Evolutionary conservation across 2,797 vertebrate genomes (phyloP).

Genomic region (Salmo trutta): DNA sequence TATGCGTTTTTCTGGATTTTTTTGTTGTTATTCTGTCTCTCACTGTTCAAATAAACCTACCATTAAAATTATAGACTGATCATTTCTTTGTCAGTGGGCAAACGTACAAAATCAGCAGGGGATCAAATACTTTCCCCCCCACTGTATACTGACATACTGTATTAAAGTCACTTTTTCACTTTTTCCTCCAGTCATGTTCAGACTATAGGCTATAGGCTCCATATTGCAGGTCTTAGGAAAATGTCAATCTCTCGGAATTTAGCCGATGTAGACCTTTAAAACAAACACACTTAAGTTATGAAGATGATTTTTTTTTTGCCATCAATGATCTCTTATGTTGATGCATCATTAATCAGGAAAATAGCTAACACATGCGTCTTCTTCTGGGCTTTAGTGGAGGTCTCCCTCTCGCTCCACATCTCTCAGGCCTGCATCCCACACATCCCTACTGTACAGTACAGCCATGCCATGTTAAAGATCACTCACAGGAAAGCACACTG

Average conservation of each 20-base stretch:
- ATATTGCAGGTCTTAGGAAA: conserved; percentile 31
- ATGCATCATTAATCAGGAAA: conserved; percentile 72
- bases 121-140: too few relatives aligned
- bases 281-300: conserved; percentile 59
- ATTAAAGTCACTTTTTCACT: too few relatives aligned
- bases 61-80: too few relatives aligned
- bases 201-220: conserved; percentile 2
- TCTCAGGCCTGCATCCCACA: conserved; percentile 5
- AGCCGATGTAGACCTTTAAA: conserved; percentile 48
- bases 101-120: too few relatives aligned
- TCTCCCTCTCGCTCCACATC: conserved; percentile 21
- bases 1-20: too few relatives aligned
- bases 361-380: conserved; percentile 66
- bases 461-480: conserved; percentile 48
- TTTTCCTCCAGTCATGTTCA: too few relatives aligned
- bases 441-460: conserved; percentile 41
- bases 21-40: too few relatives aligned
- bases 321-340: conserved; percentile 69
- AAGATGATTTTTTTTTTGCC: conserved; percentile 61
- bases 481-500: conserved; percentile 60
- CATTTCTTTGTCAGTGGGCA: too few relatives aligned
- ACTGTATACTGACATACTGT: too few relatives aligned
- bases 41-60: too few relatives aligned
- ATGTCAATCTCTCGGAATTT: conserved; percentile 32
- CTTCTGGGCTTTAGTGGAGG: conserved; percentile 57